Base-by-base conservation (phyloP, 2,888 invertebrate species). In the Osedax fenrisi region DNA sequence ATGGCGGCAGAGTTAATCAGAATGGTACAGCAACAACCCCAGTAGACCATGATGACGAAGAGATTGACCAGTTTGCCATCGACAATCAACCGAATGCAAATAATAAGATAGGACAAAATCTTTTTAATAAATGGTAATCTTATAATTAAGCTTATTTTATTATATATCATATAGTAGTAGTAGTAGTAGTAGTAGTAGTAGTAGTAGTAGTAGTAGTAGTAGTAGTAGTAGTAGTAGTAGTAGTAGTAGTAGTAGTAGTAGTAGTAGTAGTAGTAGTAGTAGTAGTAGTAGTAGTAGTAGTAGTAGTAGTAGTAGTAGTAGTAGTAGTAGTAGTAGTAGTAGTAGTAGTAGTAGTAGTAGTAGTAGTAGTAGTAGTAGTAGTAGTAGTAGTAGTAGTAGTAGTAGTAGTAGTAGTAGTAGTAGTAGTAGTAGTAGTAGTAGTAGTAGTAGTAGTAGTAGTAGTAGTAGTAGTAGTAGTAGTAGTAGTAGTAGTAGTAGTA, bases 271-370 rank as follows among this genome's bases (percentile, higher is more conserved):
- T 66, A 72, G 64, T 64, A 66, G 73, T 66, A 66, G 64, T 66
- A 66, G 73, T 66, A 41, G 64, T 66, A 66, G 73, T 61, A 41
- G 73, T 64, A 66, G 64, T 64, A 64, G 72, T 64, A 64, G 64
- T 72, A 17, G 64, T 66, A 72, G 64, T 64, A 66, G 73, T 72
- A 25, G 64, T 64, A 64, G 64, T 72, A 64, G 73, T 72, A 64
- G 73, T 72, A 64, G 73, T 72, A 25, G 73, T 72, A 0, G 64
- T 64, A 66, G 73, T 72, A 2, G 64, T 72, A 62, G 64, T 25
- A 62, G 62, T 1, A 24, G 25, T 21, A 0, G 26, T 56, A 24
- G 25, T 22, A 61, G 26, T 72, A 56, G 56, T 56, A 56, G 0
- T 0, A 56, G 0, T 0, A 56, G 56, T 0, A 56, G 0, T 0